These are phyloP conservation scores for Didymodactylos carnosus DNA, from an alignment of 2,888 invertebrate genomes.

Conservation along the genomic window DNA sequence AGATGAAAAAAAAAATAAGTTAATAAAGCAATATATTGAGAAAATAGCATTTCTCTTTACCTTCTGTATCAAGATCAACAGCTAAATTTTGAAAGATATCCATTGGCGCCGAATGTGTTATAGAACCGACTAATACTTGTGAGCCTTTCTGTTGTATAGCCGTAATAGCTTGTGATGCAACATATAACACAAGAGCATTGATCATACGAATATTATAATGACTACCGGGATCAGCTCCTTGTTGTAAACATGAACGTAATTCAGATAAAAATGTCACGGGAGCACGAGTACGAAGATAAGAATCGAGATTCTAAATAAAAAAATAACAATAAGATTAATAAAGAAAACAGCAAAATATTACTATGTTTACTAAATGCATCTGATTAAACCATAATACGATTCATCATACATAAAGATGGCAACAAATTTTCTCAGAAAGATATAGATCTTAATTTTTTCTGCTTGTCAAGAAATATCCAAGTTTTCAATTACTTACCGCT, in stretches of 20 bases:
- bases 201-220: slow-evolving; percentile 41
- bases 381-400: too few relatives aligned
- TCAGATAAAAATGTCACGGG: slow-evolving; percentile 89
- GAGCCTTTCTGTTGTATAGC: slow-evolving; percentile 68
- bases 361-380: too few relatives aligned
- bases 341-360: too few relatives aligned
- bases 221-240: slow-evolving; percentile 22
- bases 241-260: slow-evolving; percentile 54
- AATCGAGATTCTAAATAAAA: slow-evolving; percentile 90
- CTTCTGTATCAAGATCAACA: slow-evolving; percentile 90
- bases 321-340: too few relatives aligned
- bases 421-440: too few relatives aligned
- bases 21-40: too few relatives aligned
- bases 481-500: too few relatives aligned
- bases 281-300: slow-evolving; percentile 74
- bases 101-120: slow-evolving; percentile 77
- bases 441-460: too few relatives aligned
- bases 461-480: too few relatives aligned
- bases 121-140: background rate
- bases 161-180: slow-evolving; percentile 75
- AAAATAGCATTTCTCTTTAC: too few relatives aligned
- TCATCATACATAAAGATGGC: too few relatives aligned
- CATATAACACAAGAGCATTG: slow-evolving; percentile 93
- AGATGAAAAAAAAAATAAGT: too few relatives aligned
- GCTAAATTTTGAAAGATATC: slow-evolving; percentile 98